These are phyloP conservation scores for Actinia tenebrosa DNA, from an alignment of 64 coral and sea anemone genomes.

Conservation along the genomic window DNA sequence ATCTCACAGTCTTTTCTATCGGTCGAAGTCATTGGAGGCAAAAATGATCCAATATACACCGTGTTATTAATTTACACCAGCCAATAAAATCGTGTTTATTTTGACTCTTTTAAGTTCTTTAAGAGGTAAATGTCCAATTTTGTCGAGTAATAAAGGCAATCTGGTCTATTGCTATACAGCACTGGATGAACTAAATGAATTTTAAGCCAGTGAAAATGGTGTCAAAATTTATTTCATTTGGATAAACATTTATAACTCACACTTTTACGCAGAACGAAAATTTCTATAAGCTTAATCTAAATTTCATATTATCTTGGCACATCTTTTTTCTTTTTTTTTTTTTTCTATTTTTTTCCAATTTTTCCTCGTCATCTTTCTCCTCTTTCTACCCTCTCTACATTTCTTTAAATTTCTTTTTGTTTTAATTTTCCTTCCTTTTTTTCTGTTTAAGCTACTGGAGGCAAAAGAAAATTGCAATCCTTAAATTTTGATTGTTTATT, in stretches of 20 bases:
- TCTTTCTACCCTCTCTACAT: not conserved
- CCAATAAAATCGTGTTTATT: not conserved
- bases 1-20: too few species aligned
- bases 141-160: not conserved
- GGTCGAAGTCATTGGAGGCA: too few species aligned
- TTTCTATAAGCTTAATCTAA: too few species aligned
- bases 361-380: not conserved
- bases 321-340: too few species aligned
- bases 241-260: too few species aligned
- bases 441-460: not conserved
- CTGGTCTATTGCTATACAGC: not conserved
- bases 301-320: too few species aligned
- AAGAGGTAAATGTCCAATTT: not conserved
- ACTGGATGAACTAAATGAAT: not conserved
- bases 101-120: not conserved
- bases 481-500: not conserved
- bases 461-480: conserved; percentile 3
- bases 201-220: not conserved
- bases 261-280: too few species aligned
- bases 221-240: not conserved
- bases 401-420: not conserved
- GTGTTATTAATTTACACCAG: not conserved
- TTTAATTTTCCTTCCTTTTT: not conserved
- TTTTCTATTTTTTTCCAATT: too few species aligned
- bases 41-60: too few species aligned